Percentiles rank a stretch among this genome's conserved stretches.
These are phyloP conservation scores for Drosophila limbata DNA, from an alignment of 2,888 invertebrate species.

Conservation along the genomic window DNA sequence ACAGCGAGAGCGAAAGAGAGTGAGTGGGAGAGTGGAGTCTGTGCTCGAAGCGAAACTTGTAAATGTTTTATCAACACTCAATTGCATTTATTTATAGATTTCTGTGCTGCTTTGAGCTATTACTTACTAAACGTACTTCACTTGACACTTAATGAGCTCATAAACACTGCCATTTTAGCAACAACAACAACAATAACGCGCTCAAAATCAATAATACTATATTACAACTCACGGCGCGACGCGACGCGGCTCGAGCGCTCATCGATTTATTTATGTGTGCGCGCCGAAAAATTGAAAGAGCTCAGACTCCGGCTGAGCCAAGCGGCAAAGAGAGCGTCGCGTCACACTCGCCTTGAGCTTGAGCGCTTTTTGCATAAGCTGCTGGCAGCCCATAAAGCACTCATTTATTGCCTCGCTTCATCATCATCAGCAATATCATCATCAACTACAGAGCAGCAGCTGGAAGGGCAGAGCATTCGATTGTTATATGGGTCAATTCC, in stretches of 20 bases:
- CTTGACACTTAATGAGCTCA: constrained; percentile 53
- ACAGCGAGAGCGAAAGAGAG: constrained; percentile 14
- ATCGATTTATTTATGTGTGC: constrained; percentile 78
- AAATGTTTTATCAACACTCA: constrained; percentile 44
- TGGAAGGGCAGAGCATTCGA: constrained; percentile 58
- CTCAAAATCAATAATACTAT: constrained; percentile 65
- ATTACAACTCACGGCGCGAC: constrained; percentile 32
- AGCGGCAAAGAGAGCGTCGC: constrained; percentile 29
- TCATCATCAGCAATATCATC: constrained; percentile 39
- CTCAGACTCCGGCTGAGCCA: constrained; percentile 38
- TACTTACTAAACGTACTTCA: constrained; percentile 31
- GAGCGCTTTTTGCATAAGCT: constrained; percentile 68
- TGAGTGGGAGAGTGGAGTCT: background rate
- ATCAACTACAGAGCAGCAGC: constrained; percentile 16
- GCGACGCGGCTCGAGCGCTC: constrained; percentile 64
- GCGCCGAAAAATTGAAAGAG: constrained; percentile 52
- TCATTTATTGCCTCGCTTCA: constrained; percentile 62
- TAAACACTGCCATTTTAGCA: constrained; percentile 30
- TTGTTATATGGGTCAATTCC: constrained; percentile 84
- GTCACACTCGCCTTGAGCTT: constrained; percentile 49
- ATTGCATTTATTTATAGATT: constrained; percentile 44
- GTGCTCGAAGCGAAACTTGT: constrained; percentile 19
- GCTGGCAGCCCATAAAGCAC: constrained; percentile 67
- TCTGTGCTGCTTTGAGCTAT: constrained; percentile 15
- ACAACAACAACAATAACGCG: constrained; percentile 28